These are phyloP conservation scores for Schizopygopsis pylzovi DNA, from an alignment of 2,797 vertebrate genomes.

Conservation along the genomic window DNA sequence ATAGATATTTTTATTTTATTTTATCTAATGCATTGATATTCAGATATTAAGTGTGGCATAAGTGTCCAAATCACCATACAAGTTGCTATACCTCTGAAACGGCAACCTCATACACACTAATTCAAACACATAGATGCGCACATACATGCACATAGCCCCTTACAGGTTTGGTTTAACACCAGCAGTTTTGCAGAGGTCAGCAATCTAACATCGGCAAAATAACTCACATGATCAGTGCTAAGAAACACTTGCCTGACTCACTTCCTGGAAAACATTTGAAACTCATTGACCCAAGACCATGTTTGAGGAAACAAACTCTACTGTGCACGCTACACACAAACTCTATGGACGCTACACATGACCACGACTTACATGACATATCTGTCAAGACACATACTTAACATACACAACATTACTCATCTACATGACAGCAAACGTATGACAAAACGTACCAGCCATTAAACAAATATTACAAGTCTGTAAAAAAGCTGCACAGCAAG, in stretches of 20 bases:
- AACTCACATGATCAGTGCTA: slow-evolving; percentile 55
- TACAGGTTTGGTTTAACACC: neutral
- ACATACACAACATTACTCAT: neutral
- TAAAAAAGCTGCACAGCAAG: neutral
- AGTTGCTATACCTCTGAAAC: neutral
- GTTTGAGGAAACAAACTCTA: neutral
- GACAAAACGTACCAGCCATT: neutral
- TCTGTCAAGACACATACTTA: neutral
- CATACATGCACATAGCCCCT: neutral
- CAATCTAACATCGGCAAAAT: slow-evolving; percentile 44
- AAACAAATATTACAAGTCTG: neutral
- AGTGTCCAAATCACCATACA: neutral
- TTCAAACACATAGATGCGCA: neutral
- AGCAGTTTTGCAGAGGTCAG: neutral
- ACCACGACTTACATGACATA: neutral
- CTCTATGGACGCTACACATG: neutral
- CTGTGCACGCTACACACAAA: neutral
- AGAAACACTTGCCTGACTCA: slow-evolving; percentile 68
- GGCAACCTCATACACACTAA: neutral
- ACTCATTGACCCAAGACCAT: slow-evolving; percentile 40
- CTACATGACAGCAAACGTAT: neutral
- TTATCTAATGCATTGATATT: neutral
- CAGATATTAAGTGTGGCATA: neutral
- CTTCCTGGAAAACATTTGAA: slow-evolving; percentile 69
- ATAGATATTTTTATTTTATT: neutral